Percentiles rank a stretch among this genome's conserved stretches.
phyloP scores from a whole-genome alignment of 2,113 vertebrate species.

The Paradoxurus hermaphroditus region DNA sequence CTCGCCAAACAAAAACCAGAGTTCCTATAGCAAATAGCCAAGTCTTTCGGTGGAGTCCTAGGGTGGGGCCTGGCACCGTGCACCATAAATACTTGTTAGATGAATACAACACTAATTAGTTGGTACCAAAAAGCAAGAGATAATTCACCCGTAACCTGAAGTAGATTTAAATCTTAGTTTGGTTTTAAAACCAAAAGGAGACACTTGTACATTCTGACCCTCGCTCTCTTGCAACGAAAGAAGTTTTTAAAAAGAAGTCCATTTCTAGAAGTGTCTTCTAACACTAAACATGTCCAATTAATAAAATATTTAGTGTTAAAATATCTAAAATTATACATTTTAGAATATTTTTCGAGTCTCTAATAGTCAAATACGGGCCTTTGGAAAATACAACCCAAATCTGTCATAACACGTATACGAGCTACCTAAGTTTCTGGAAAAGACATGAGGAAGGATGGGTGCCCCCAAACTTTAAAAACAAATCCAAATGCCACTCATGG shows the following conservation, averaged over 20 bases:
- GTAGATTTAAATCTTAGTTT: not conserved
- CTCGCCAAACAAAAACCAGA: not conserved
- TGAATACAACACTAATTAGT: not conserved
- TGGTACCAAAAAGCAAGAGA: not conserved
- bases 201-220: not conserved
- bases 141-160: not conserved
- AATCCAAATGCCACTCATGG: not conserved
- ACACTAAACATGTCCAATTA: not conserved
- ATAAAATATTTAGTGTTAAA: not conserved
- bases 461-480: not conserved
- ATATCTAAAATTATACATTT: not conserved
- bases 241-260: not conserved
- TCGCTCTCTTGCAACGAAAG: not conserved
- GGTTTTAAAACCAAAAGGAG: not conserved
- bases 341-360: not conserved
- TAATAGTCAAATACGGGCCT: not conserved
- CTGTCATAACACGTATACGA: not conserved
- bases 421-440: not conserved
- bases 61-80: not conserved
- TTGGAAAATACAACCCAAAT: slow-evolving; percentile 14
- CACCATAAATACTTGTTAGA: not conserved
- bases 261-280: slow-evolving; percentile 15
- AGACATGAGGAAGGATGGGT: not conserved
- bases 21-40: not conserved
- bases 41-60: not conserved